Base-by-base conservation (phyloP, 2,888 invertebrate genomes). In the Cephus sareptanus region DNA sequence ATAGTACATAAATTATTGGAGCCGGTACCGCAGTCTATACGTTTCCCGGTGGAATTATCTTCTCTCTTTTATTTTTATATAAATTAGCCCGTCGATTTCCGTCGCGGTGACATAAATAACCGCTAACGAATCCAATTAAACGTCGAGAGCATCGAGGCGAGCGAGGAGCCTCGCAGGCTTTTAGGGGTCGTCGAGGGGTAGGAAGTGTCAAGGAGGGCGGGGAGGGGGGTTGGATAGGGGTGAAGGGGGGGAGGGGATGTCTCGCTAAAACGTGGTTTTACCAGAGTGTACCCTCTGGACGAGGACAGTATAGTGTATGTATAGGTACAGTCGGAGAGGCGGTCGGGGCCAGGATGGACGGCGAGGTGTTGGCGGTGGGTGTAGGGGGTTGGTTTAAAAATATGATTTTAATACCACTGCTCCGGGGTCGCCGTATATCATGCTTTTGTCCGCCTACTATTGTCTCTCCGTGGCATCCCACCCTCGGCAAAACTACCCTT, bases 401-500 rank as follows among this genome's bases (percentile, higher is more conserved):
- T 90, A 90, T 90, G 90, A 90, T 90, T 90, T 90, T 90, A 90
- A 90, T 90, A 90, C 90, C 89, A 84, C 86, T 85, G 88, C 87
- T 87, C 85, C 85, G 82, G 84, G 85, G 84, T 85, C 85, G 86
- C 86, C 90, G 87, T 90, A 90, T 89, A 90, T 90, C 90, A 90
- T 83, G 90, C 90, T 90, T 90, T 90, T 90, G 90, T 90, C 89
- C 89, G 87, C 87, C 89, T 87, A 89, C 89, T 83, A 90, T 90
- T 90, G 90, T 90, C 90, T 90, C 88, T 88, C 82, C 84, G 86
- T 82, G 85, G 83, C 84, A 80, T 86, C 83, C 73, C n/a, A 73
- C 77, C 30, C 74, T 73, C 73, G 40, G 40, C 23, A 56, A 56
- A 56, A 31, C 74, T 34, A 69, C 76, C 77, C 35, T 69, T 40